phyloP scores from a whole-genome alignment of 2,888 invertebrate genomes.

The Linyphia triangularis region DNA sequence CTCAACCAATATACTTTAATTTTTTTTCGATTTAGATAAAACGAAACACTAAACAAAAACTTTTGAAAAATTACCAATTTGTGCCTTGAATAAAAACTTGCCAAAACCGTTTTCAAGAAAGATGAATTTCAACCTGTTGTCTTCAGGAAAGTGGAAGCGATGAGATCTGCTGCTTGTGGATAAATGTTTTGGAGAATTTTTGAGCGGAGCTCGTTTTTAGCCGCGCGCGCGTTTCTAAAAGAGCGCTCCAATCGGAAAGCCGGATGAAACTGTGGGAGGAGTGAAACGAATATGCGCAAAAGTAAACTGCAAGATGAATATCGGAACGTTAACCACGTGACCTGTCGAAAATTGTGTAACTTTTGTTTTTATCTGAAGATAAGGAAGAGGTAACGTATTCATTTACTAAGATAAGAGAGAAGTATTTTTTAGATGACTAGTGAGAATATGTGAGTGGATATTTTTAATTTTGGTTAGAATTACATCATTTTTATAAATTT shows the following conservation, averaged over 20 bases:
- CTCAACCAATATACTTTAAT: too few species aligned
- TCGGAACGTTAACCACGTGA: not conserved
- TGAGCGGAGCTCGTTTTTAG: constrained; percentile 13
- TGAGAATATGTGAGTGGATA: not conserved
- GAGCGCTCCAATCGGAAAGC: constrained; percentile 19
- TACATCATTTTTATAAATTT: too few species aligned
- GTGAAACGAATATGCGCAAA: constrained; percentile 8
- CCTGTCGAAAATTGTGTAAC: not conserved
- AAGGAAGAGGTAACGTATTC: too few species aligned
- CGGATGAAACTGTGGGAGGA: constrained; percentile 1
- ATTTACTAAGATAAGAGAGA: not conserved
- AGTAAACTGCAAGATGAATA: constrained; percentile 4
- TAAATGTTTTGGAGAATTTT: constrained; percentile 14
- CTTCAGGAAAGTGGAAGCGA: not conserved
- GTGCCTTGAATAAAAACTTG: too few species aligned
- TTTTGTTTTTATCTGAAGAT: not conserved
- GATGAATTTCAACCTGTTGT: not conserved
- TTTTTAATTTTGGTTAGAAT: not conserved
- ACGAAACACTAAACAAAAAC: too few species aligned
- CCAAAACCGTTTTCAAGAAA: not conserved
- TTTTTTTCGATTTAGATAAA: too few species aligned
- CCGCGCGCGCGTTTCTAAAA: not conserved
- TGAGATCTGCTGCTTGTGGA: not conserved
- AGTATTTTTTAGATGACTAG: not conserved
- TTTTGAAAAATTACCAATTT: too few species aligned